Percentiles rank a stretch among this genome's conserved stretches.
Evolutionary conservation across 2,797 vertebrate species (phyloP).

Genomic region (Argyrosomus regius): DNA sequence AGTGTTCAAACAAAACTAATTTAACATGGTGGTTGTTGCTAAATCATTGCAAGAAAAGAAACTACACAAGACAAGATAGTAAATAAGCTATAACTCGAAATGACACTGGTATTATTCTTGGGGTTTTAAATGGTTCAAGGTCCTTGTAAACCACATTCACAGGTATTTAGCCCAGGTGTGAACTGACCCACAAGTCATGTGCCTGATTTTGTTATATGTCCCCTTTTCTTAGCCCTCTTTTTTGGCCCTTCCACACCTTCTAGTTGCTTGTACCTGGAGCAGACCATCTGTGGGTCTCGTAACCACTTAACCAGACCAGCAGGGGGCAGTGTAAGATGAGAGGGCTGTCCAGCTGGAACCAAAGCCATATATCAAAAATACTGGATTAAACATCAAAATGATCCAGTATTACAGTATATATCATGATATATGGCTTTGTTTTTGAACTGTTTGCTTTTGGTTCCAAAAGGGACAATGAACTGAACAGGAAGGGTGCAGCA

Average conservation of each 20-base stretch:
- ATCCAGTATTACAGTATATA: slow-evolving; percentile 36
- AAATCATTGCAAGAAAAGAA: slow-evolving; percentile 10
- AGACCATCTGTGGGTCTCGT: slow-evolving; percentile 1
- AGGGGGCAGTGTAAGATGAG: slow-evolving; percentile 33
- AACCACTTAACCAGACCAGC: slow-evolving; percentile 34
- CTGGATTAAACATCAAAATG: slow-evolving; percentile 19
- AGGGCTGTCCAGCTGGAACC: slow-evolving; percentile 17
- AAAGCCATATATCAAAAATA: slow-evolving; percentile 48
- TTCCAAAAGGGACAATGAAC: background rate
- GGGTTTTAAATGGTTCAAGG: slow-evolving; percentile 8
- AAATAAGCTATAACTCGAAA: slow-evolving; percentile 59
- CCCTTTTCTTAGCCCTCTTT: background rate
- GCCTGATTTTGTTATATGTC: slow-evolving; percentile 49
- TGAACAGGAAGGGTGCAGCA: background rate
- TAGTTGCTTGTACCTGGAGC: slow-evolving; percentile 11
- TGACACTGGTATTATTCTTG: slow-evolving; percentile 55
- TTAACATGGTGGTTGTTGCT: slow-evolving; percentile 1
- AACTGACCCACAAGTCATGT: slow-evolving; percentile 42
- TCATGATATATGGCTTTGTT: slow-evolving; percentile 47
- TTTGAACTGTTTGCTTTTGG: slow-evolving; percentile 21
- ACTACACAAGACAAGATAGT: slow-evolving; percentile 27
- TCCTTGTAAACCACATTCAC: slow-evolving; percentile 36
- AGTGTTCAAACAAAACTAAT: background rate
- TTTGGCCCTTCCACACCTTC: background rate
- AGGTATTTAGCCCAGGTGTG: slow-evolving; percentile 21